These are phyloP conservation scores for Ficedula albicollis DNA, from an alignment of 2,797 vertebrate species.

Conservation along the genomic window DNA sequence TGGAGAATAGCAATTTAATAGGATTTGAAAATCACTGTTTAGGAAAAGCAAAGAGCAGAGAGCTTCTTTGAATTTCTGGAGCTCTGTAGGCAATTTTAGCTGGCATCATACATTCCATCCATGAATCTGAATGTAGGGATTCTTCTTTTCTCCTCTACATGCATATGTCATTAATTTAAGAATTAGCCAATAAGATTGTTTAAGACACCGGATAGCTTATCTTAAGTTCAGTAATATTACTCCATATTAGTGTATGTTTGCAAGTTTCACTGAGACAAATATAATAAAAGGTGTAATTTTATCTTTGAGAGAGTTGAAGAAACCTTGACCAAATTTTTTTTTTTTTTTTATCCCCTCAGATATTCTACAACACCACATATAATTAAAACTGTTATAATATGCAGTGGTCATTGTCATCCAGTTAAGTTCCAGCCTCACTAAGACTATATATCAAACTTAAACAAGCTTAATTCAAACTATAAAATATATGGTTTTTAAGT, in stretches of 20 bases:
- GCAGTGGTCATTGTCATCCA: background rate
- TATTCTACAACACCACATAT: background rate
- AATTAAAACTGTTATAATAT: background rate
- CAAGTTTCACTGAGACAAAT: background rate
- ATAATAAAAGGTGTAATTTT: background rate
- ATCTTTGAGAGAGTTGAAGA: background rate
- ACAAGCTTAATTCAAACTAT: background rate
- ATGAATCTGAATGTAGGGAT: background rate
- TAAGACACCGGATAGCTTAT: background rate
- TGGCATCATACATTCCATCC: background rate
- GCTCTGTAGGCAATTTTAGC: background rate
- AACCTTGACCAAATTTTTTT: background rate
- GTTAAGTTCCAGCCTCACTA: background rate
- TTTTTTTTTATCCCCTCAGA: background rate
- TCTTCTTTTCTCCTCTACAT: background rate
- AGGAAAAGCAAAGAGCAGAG: background rate
- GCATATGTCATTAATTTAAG: background rate
- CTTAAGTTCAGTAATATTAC: background rate
- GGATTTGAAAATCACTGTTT: background rate
- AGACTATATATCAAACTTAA: background rate
- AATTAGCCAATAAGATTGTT: background rate
- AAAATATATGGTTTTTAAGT: background rate
- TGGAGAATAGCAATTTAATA: background rate
- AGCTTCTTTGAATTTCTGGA: background rate
- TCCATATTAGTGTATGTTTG: background rate